Percentiles rank a stretch among this genome's conserved stretches.
These are phyloP conservation scores for Pyralis farinalis DNA, from an alignment of 2,888 invertebrate genomes.

Conservation along the genomic window DNA sequence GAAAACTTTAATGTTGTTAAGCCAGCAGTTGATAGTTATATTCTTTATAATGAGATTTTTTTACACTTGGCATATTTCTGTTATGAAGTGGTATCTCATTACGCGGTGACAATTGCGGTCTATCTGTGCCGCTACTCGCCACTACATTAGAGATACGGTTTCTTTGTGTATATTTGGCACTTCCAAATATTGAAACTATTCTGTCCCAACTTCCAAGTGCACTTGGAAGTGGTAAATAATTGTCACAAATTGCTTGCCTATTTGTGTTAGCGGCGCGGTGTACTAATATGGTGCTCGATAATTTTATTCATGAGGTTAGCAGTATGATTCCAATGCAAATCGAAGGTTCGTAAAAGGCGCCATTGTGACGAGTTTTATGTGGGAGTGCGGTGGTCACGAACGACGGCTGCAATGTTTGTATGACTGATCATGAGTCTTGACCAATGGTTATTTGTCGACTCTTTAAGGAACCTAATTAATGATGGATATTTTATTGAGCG, in stretches of 20 bases:
- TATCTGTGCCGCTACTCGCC: constrained; percentile 1
- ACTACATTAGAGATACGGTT: neutral
- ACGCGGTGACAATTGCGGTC: constrained; percentile 25
- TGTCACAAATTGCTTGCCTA: constrained; percentile 26
- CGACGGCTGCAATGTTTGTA: constrained; percentile 36
- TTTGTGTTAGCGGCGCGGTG: constrained; percentile 49
- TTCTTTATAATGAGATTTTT: constrained; percentile 20
- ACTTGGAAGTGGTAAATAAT: constrained; percentile 29
- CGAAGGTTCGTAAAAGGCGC: constrained; percentile 48
- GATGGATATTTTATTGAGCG: constrained; percentile 11
- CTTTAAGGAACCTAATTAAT: neutral
- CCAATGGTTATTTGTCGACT: neutral
- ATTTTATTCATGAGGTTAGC: constrained; percentile 48
- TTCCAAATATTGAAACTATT: constrained; percentile 31
- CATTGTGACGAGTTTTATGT: constrained; percentile 36
- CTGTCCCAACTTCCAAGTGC: constrained; percentile 9
- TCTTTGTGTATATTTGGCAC: constrained; percentile 31
- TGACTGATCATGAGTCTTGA: constrained; percentile 16
- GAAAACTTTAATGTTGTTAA: neutral
- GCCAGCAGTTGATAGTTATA: constrained; percentile 7
- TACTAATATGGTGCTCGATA: constrained; percentile 52
- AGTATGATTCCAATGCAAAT: constrained; percentile 26
- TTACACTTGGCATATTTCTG: constrained; percentile 17
- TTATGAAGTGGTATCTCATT: constrained; percentile 12
- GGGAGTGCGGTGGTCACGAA: constrained; percentile 56